Evolutionary conservation across 2,888 invertebrate species (phyloP), one percentile per base, ranked within the genome.

Genomic region (Ormyrus nitidulus): DNA sequence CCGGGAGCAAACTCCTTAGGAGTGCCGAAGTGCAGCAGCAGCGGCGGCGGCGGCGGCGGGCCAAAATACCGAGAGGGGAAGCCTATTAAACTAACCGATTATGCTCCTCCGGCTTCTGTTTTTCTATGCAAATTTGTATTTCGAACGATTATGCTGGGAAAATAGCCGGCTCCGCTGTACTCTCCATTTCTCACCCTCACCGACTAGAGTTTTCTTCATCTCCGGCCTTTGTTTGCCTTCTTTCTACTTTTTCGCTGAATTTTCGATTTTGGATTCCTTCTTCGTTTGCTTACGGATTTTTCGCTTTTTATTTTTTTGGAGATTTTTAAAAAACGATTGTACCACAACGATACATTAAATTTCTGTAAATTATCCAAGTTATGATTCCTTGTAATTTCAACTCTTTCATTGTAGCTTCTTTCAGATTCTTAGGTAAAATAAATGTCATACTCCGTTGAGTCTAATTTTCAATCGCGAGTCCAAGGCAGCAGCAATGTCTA

Each of bases 81-180:
- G 62, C 34, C n/a, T 69, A 69, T 53, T 54, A 76, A 54, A 69
- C 54, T n/a, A 49, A 54, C 13, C 56, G 46, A 44, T 62, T 62
- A 56, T 64, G 44, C 73, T 53, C 10, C 59, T 65, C 44, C 34
- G 56, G 59, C 46, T 77, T 64, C 71, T 85, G 83, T 85, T 86
- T 86, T 84, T 83, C 84, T 84, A 85, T 86, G 85, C 78, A 85
- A 86, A 85, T 86, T 82, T 83, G 78, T 82, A 83, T 85, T 85
- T 83, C 84, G 72, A 84, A 83, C 83, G 83, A 86, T 86, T 86
- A 86, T 85, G 81, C 83, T 83, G 82, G 58, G 81, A 84, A 85
- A 86, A 86, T 83, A 86, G 56, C 78, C 77, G 34, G 34, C 64
- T 48, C 34, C 10, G 11, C 58, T n/a, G 34, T 13, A 9, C 51